phyloP scores from a whole-genome alignment of 2,113 vertebrate genomes.

The chimpanzee (Pan troglodytes) region NHGRI_mPanTro3-v2.1_pri NC_086015.1:87030001-87030500 shows the following conservation, averaged over 20 bases:
- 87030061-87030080: background rate
- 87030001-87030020: background rate
- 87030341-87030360: background rate
- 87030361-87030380: background rate
- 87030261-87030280: background rate
- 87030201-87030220: conserved; percentile 40
- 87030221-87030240: background rate
- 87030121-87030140: background rate
- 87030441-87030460: background rate
- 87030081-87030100: background rate
- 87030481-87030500: background rate
- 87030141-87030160: background rate
- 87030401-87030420: background rate
- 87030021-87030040: background rate
- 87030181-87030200: background rate
- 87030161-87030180: background rate
- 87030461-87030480: background rate
- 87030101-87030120: background rate
- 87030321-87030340: background rate
- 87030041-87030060: background rate
- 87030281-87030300: background rate
- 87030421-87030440: background rate
- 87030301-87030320: background rate
- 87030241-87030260: background rate
- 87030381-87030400: background rate